Base-by-base conservation (phyloP, 2,797 vertebrate genomes). In the Dendrocincla fuliginosa region DNA sequence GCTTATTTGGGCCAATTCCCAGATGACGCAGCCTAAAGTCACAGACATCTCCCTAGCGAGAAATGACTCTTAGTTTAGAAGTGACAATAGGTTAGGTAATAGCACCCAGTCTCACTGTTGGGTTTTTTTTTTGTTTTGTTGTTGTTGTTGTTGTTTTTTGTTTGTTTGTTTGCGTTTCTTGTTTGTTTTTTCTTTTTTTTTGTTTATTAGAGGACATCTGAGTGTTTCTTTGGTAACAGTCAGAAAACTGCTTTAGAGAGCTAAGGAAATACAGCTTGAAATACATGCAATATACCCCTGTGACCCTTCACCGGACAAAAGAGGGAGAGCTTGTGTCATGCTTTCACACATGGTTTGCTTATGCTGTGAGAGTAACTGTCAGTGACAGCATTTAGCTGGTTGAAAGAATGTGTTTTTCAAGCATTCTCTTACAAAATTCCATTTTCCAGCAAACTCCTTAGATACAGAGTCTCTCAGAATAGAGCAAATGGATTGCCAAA, bases 381-480 rank as follows among this genome's bases (percentile, higher is more conserved):
- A 69, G 69, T 74, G 90, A 79, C 84, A 93, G 74, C 52, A 68
- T 78, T 87, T 92, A 95, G 37, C 46, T 93, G 55, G 33, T 77
- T 95, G 60, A 90, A 94, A 88, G 33, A 84, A 89, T 33, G 27
- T 49, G 22, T 83, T 92, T 93, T 92, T 83, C 59, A 46, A 90
- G 56, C 1, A 0, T 32, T 80, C 64, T 92, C 84, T 81, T 35
- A 5, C 28, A 68, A 89, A 93, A 84, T 74, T 70, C 19, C 83
- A 13, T 85, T 94, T 94, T 94, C 18, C 57, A 89, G 87, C 10
- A 77, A 94, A 64, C 8, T 74, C 68, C 71, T 94, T 77, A 85
- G 76, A 83, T 81, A 87, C 56, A 0, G 1, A 78, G 13, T 52
- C 6, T 81, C 71, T 93, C 60, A 75, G 87, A 93, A 90, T 11